Conservation (phyloP, 2,888 invertebrate species). For the Tethea ocularis region DNA sequence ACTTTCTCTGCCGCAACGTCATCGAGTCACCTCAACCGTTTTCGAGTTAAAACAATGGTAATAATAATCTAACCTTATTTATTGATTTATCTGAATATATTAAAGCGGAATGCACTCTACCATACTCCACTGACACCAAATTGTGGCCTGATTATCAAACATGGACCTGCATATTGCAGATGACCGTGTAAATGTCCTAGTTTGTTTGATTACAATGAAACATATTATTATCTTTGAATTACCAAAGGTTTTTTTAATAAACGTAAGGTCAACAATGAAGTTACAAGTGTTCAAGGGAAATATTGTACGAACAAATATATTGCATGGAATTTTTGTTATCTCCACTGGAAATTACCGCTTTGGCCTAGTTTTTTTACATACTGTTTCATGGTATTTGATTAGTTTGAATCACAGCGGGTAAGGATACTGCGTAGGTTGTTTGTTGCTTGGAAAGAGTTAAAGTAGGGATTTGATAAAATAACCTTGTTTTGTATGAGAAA, state of each 20-base stretch:
- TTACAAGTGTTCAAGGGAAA: not conserved
- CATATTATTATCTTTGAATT: not conserved
- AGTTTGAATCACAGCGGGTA: not conserved
- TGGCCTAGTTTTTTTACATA: not conserved
- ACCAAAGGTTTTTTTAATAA: not conserved
- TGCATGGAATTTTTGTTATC: constrained; percentile 1
- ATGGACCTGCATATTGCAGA: constrained; percentile 35
- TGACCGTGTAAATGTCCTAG: not conserved
- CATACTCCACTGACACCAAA: constrained; percentile 32
- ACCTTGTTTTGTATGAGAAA: too few relatives aligned
- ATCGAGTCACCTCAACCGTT: not conserved
- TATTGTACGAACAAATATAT: not conserved
- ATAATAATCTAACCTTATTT: constrained; percentile 32
- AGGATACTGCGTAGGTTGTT: too few relatives aligned
- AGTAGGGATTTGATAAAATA: too few relatives aligned
- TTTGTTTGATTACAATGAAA: not conserved
- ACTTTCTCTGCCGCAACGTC: not conserved
- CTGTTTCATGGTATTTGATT: not conserved
- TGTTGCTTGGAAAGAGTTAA: too few relatives aligned
- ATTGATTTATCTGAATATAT: constrained; percentile 45
- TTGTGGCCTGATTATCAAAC: constrained; percentile 39
- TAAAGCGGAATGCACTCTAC: constrained; percentile 44
- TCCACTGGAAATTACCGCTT: not conserved
- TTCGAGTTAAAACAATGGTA: constrained; percentile 19
- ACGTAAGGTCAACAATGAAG: not conserved